phyloP scores from a whole-genome alignment of 37 sponge, comb jelly and placozoan species.

The Halichondria panicea region DNA sequence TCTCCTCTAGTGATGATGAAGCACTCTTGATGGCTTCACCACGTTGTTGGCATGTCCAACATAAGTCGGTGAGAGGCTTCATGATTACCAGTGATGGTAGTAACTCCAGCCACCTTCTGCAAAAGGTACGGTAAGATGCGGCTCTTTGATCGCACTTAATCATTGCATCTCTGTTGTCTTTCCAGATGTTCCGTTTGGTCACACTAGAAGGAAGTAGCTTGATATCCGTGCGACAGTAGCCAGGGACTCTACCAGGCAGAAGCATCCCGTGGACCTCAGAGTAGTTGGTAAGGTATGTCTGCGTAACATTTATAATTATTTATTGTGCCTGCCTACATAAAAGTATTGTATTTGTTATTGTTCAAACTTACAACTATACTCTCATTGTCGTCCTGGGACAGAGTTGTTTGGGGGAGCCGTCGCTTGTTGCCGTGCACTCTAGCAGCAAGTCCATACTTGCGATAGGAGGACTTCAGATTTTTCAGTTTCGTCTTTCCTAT shows the following conservation, averaged over 20 bases:
- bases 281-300: conserved; percentile 23
- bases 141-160: conserved; percentile 20
- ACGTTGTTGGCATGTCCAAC: conserved; percentile 66
- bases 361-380: no score
- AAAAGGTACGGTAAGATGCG: conserved; percentile 35
- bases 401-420: no score
- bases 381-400: no score
- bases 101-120: conserved; percentile 29
- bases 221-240: conserved; percentile 43
- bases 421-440: no score
- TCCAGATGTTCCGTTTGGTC: conserved; percentile 20
- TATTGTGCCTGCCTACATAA: no score
- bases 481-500: no score
- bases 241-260: conserved; percentile 56
- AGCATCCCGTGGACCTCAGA: conserved; percentile 40
- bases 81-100: conserved; percentile 34
- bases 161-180: background rate
- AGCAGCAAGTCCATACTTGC: no score
- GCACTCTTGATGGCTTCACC: conserved; percentile 33
- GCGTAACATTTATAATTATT: no score
- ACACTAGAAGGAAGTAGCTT: conserved; percentile 47
- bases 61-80: conserved; percentile 53
- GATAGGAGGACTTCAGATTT: no score
- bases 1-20: no score
- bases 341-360: no score